Base-by-base conservation (phyloP, 35 echinoderm and acorn worm genomes). In the Heliocidaris erythrogramma region DNA sequence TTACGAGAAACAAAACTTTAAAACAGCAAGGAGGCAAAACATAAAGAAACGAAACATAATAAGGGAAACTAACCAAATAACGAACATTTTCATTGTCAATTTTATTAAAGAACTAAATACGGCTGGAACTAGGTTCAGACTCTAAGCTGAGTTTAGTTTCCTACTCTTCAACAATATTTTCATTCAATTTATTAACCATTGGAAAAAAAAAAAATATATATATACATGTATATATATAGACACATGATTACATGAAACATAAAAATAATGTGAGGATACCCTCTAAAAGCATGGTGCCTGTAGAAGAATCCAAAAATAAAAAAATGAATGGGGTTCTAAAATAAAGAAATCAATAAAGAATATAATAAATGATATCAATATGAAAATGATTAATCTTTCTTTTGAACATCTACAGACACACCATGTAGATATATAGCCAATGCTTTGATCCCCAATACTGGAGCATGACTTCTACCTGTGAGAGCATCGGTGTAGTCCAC, bases 401-500 rank as follows among this genome's bases (percentile, higher is more conserved):
- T 78, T 78, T 78, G 65, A 78, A 78, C 65, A 78, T 27, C 65
- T 78, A 78, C 65, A 78, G 65, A 78, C 65, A 78, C 65, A 78
- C 65, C 65, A 78, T 78, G 65, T 78, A 78, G 65, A 78, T 78
- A 78, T 27, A 78, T 78, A 78, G 65, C 21, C 65, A 78, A 78
- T 24, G 65, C 65, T 78, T 78, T 78, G 65, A 78, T 24, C 65
- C 65, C 65, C 65, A 78, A 27, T 27, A 78, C 65, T 78, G 65
- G 65, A 78, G 65, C 65, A 78, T 78, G 65, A n/a, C 65, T 78
- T 78, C 93, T 95, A 99, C 98, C 98, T 94, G 96, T 96, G 27
- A 95, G 96, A 24, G 97, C 94, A 49, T 97, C 97, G 17, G 97
- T 99, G 94, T 99, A 99, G 89, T 97, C 95, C n/a, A 99, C 98